Base-by-base conservation (phyloP, 2,888 invertebrate genomes). In the Hypsopygia costalis region DNA sequence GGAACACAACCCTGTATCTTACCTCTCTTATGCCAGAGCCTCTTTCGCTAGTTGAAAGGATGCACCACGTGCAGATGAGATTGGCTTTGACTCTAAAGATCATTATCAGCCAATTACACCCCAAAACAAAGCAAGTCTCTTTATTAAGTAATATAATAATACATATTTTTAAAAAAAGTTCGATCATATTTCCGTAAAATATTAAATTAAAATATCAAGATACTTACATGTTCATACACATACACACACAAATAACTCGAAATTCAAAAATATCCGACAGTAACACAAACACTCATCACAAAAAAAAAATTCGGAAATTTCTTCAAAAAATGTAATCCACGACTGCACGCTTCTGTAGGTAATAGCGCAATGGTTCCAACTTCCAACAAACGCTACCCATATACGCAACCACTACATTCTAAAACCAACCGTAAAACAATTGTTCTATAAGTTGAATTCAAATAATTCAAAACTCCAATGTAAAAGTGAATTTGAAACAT, bases 401-500 rank as follows among this genome's bases (percentile, higher is more conserved):
- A 32, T 20, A 16, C n/a, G n/a, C 8, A 3, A 16, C 9, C 33
- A 9, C 4, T 21, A 11, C 41, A 36, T 33, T 29, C 21, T 8
- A 36, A 39, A 44, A 20, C 12, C 28, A 31, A 20, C 39, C 32
- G 9, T 43, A 46, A 16, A n/a, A n/a, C n/a, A n/a, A n/a, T n/a
- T 3, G 0, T 5, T 1, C 27, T 41, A 44, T 29, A 34, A 32
- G 10, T 12, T 6, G 42, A 31, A 29, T 45, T 1, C 6, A 2
- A 33, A 6, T 27, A 10, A n/a, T 9, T 7, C 20, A 10, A n/a
- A 3, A 4, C 25, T 20, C 35, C 28, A 10, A 11, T 37, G 47
- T 50, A 50, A 50, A 47, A 50, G 49, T 49, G 38, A 44, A 27
- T 36, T 37, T 22, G 36, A 29, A 10, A 11, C 12, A 21, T 11